phyloP scores from a whole-genome alignment of 2,113 vertebrate genomes.

The Neodon shergylaensis region DNA sequence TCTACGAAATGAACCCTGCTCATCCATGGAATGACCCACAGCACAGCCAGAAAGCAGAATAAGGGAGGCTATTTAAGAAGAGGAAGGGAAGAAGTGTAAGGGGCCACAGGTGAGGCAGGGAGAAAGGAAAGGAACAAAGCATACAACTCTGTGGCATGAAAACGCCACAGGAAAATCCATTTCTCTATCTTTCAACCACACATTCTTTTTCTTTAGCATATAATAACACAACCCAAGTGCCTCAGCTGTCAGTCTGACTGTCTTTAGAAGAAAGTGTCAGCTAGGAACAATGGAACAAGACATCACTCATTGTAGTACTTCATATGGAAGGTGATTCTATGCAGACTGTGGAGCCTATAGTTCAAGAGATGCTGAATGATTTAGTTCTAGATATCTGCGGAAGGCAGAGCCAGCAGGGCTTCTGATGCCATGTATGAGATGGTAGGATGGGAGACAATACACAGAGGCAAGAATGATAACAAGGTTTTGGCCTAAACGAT shows the following conservation, averaged over 20 bases:
- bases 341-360: background rate
- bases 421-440: background rate
- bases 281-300: background rate
- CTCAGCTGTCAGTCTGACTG: background rate
- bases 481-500: background rate
- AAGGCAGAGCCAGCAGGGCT: background rate
- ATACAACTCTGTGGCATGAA: background rate
- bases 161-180: background rate
- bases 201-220: background rate
- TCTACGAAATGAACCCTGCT: no score
- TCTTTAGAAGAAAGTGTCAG: background rate
- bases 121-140: background rate
- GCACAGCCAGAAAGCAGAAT: background rate
- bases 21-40: no score
- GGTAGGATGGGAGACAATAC: background rate
- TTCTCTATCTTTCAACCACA: background rate
- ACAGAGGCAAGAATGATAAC: background rate
- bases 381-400: background rate
- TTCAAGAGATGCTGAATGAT: background rate
- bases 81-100: no score
- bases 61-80: background rate
- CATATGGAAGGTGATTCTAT: background rate
- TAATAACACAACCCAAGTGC: background rate
- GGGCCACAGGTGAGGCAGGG: background rate
- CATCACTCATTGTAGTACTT: background rate